Percentiles rank a stretch among this genome's conserved stretches.
Evolutionary conservation across 2,113 vertebrate genomes (phyloP).

Genomic region (Amblyopsis rosae): DNA sequence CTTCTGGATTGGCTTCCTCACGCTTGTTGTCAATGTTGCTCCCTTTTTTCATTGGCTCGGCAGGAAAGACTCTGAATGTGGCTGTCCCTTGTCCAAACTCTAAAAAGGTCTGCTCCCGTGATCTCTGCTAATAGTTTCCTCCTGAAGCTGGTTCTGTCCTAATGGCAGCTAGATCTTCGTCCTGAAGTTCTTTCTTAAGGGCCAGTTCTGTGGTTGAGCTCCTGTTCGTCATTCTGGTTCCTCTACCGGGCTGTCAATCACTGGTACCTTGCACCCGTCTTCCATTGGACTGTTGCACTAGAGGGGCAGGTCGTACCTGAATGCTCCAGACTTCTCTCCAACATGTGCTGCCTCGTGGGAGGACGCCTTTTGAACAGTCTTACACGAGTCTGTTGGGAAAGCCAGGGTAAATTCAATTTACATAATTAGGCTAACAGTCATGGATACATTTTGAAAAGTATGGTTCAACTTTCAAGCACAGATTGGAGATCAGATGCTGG

Average conservation of each 20-base stretch:
- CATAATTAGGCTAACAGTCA: background rate
- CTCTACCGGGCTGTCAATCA: slow-evolving; percentile 29
- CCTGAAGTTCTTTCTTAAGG: too few species aligned
- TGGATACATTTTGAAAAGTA: background rate
- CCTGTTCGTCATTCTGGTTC: slow-evolving; percentile 9
- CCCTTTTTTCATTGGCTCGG: too few species aligned
- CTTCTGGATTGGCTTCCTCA: too few species aligned
- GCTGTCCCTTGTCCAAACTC: too few species aligned
- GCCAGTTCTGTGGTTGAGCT: too few species aligned
- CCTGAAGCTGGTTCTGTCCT: too few species aligned
- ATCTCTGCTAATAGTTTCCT: too few species aligned
- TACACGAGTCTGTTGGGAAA: slow-evolving; percentile 66
- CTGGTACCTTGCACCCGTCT: slow-evolving; percentile 51
- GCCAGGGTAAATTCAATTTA: background rate
- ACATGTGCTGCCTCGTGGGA: slow-evolving; percentile 76
- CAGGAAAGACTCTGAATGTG: too few species aligned
- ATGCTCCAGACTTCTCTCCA: slow-evolving; percentile 57
- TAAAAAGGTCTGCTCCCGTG: too few species aligned
- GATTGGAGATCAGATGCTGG: background rate
- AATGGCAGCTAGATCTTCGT: too few species aligned
- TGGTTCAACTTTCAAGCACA: background rate
- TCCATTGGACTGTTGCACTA: slow-evolving; percentile 40
- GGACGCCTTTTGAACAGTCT: slow-evolving; percentile 76
- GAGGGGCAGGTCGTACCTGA: slow-evolving; percentile 12
- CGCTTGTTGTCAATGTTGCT: too few species aligned